Conservation (phyloP, 2,888 invertebrate genomes). For the Tiliacea aurago region DNA sequence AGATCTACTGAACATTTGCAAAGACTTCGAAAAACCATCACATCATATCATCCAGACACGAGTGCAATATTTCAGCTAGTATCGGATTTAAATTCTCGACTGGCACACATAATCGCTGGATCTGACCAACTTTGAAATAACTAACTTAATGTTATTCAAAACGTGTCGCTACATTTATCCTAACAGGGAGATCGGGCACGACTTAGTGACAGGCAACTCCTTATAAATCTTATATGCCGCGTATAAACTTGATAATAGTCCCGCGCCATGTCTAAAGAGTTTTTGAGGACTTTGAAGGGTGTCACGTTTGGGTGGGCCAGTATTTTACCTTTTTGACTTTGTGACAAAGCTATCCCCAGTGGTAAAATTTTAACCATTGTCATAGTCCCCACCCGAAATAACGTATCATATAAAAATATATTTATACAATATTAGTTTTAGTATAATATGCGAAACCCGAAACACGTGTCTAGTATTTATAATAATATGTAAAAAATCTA, state of each 20-base stretch:
- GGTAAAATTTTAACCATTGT: not conserved
- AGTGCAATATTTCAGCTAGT: constrained; percentile 50
- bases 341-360: not conserved
- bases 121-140: constrained; percentile 65
- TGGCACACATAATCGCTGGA: constrained; percentile 55
- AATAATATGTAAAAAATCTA: too few species aligned
- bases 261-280: constrained; percentile 36
- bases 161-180: constrained; percentile 89
- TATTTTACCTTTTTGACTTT: not conserved
- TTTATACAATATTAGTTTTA: too few species aligned
- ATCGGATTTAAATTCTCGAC: constrained; percentile 62
- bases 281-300: constrained; percentile 47
- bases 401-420: not conserved
- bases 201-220: constrained; percentile 82
- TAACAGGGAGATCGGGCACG: constrained; percentile 87
- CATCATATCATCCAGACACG: constrained; percentile 35
- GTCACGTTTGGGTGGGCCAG: constrained; percentile 7
- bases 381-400: not conserved
- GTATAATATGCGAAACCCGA: too few species aligned
- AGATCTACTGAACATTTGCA: constrained; percentile 35
- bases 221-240: constrained; percentile 78
- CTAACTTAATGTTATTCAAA: constrained; percentile 85
- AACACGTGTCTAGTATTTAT: too few species aligned
- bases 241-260: constrained; percentile 58
- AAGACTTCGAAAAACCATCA: constrained; percentile 42